These are phyloP conservation scores for Latrodectus hesperus DNA, from an alignment of 2,888 invertebrate species.

Conservation along the genomic window DNA sequence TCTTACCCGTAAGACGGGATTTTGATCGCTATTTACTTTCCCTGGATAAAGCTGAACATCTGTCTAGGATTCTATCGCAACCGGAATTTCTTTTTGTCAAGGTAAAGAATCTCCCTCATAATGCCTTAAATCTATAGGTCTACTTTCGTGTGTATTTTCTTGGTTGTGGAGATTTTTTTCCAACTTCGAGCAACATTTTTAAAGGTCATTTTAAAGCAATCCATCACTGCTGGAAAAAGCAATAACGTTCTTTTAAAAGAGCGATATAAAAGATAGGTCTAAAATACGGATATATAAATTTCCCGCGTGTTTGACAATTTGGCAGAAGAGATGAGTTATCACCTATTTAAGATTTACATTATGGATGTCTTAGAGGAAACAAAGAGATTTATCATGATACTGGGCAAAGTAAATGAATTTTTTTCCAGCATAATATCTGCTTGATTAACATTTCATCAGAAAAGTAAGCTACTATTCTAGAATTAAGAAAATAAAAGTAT, in stretches of 20 bases:
- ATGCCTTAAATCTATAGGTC: constrained; percentile 15
- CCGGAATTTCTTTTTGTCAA: too few relatives aligned
- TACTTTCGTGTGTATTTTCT: constrained; percentile 20
- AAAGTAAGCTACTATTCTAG: too few relatives aligned
- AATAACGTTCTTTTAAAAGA: constrained; percentile 44
- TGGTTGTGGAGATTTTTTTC: not conserved
- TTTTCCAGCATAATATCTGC: too few relatives aligned
- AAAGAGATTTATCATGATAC: not conserved
- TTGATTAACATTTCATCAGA: too few relatives aligned
- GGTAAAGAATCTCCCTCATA: constrained; percentile 19
- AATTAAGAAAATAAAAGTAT: too few relatives aligned
- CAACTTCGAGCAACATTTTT: constrained; percentile 11
- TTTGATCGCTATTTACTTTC: too few relatives aligned
- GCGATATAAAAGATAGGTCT: not conserved
- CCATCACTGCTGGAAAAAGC: constrained; percentile 33
- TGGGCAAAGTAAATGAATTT: too few relatives aligned
- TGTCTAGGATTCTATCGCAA: too few relatives aligned
- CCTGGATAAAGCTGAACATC: too few relatives aligned
- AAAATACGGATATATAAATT: constrained; percentile 40
- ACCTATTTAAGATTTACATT: constrained; percentile 29
- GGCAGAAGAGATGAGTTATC: constrained; percentile 25
- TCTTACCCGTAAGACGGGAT: too few relatives aligned
- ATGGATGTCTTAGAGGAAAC: constrained; percentile 20
- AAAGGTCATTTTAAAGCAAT: constrained; percentile 51
- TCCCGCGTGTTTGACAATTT: constrained; percentile 19